Evolutionary conservation across 92 coral and sea anemone species (phyloP).

Genomic region (Isaurus tuberculatus): DNA sequence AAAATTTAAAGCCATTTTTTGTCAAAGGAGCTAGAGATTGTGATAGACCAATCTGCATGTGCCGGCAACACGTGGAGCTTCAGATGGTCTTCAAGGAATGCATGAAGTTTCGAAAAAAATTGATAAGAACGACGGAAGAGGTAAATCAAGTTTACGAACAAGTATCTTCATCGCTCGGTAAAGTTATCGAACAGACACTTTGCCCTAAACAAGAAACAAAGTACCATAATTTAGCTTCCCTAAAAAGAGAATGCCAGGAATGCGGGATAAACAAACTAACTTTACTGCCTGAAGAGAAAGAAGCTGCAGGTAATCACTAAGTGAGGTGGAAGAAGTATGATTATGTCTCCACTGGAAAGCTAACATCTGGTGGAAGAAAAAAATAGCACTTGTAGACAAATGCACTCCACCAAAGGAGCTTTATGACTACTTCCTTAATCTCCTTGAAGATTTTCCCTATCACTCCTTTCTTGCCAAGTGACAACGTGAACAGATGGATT

Average conservation of each 20-base stretch:
- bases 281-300: conserved; percentile 16
- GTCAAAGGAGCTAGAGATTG: neutral
- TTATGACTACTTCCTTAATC: conserved; percentile 23
- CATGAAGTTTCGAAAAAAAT: conserved; percentile 9
- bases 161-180: conserved; percentile 6
- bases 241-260: conserved; percentile 21
- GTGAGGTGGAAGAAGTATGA: conserved; percentile 33
- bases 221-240: conserved; percentile 13
- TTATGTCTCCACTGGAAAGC: conserved; percentile 38
- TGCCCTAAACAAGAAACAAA: conserved; percentile 29
- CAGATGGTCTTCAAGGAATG: conserved; percentile 11
- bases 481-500: conserved; percentile 31
- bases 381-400: conserved; percentile 30
- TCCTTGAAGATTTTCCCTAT: conserved; percentile 5
- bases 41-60: conserved; percentile 5
- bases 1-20: conserved; percentile 4
- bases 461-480: conserved; percentile 46
- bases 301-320: neutral
- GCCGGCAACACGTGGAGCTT: conserved; percentile 15
- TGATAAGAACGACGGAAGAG: conserved; percentile 1
- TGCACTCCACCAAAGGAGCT: conserved; percentile 27
- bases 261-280: conserved; percentile 37
- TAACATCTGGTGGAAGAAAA: conserved; percentile 34
- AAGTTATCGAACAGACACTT: conserved; percentile 15
- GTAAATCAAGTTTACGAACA: neutral